These are phyloP conservation scores for Cantharis rustica DNA, from an alignment of 2,888 invertebrate genomes.

Conservation along the genomic window DNA sequence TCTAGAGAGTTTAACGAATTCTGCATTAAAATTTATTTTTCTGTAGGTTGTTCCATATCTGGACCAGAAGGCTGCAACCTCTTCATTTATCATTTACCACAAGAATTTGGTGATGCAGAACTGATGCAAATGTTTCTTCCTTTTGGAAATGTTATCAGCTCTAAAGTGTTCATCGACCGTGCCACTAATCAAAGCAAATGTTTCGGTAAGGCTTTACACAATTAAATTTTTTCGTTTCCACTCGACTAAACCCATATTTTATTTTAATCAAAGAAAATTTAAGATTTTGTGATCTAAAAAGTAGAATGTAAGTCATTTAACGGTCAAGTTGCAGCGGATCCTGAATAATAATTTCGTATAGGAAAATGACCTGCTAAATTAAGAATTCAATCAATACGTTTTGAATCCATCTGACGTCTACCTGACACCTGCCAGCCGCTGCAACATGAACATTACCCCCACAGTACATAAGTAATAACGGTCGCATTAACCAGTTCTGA, in stretches of 20 bases:
- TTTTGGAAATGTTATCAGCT: constrained; percentile 99
- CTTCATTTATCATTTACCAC: constrained; percentile 99
- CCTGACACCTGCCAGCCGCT: not conserved
- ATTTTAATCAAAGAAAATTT: not conserved
- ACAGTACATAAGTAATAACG: not conserved
- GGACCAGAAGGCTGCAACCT: constrained; percentile 99
- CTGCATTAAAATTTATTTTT: not conserved
- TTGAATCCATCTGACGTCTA: not conserved
- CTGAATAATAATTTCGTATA: not conserved
- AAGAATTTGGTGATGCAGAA: constrained; percentile 99
- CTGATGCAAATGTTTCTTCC: constrained; percentile 99
- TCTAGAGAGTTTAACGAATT: not conserved
- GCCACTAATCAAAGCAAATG: constrained; percentile 99
- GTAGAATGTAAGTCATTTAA: not conserved
- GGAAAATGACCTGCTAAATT: not conserved
- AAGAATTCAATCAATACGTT: not conserved
- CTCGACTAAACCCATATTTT: not conserved
- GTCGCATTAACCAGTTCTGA: not conserved
- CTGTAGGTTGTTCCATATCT: constrained; percentile 87
- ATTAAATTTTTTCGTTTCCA: not conserved
- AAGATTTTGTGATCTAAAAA: not conserved
- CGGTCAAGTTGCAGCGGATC: not conserved
- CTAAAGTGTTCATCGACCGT: constrained; percentile 99
- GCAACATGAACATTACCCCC: not conserved
- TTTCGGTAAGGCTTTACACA: constrained; percentile 79